Conservation (phyloP, 2,113 vertebrate species). For the Oncorhynchus clarkii region DNA sequence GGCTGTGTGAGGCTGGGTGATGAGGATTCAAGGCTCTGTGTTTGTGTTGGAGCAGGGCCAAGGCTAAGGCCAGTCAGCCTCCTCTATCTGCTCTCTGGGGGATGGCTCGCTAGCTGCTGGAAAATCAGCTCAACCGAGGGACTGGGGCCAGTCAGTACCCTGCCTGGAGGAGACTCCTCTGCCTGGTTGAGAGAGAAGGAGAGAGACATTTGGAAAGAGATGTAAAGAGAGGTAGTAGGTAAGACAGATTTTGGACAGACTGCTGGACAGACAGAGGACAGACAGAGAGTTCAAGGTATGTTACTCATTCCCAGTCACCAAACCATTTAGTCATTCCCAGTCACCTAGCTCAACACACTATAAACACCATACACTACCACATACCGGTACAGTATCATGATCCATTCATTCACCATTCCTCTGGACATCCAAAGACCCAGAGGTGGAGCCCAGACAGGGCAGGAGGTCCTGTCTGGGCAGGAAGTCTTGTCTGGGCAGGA, state of each 20-base stretch:
- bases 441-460: constrained; percentile 3
- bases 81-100: constrained; percentile 52
- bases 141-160: constrained; percentile 27
- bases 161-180: constrained; percentile 31
- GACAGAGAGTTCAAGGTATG: neutral
- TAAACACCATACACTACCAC: neutral
- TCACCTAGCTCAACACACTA: neutral
- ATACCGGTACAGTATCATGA: neutral
- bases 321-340: neutral
- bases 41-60: constrained; percentile 63
- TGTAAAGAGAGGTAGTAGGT: constrained; percentile 5
- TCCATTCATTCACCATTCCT: neutral
- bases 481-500: neutral
- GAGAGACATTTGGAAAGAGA: constrained; percentile 1
- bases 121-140: constrained; percentile 43
- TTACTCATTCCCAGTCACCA: neutral
- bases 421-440: neutral
- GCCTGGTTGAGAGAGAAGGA: neutral
- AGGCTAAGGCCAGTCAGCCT: constrained; percentile 7
- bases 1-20: constrained; percentile 55
- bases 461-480: constrained; percentile 5
- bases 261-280: constrained; percentile 3
- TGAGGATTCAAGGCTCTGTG: constrained; percentile 59
- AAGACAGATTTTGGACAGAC: neutral
- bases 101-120: constrained; percentile 34